phyloP scores from a whole-genome alignment of 2,113 vertebrate species.

The Pluvianellus socialis region DNA sequence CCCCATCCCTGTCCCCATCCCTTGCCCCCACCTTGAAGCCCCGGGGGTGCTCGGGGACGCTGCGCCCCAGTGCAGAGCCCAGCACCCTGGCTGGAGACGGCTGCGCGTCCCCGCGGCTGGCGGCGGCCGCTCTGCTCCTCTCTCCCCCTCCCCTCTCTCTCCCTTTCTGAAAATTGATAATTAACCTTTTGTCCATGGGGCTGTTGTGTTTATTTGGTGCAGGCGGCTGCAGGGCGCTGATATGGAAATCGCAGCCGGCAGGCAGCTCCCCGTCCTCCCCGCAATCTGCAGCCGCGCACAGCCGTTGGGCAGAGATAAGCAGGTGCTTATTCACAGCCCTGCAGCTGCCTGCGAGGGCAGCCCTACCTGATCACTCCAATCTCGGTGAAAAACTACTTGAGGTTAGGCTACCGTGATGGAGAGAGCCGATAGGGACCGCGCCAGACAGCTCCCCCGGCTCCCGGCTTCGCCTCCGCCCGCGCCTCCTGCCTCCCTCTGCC shows the following conservation, averaged over 20 bases:
- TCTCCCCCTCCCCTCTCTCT: neutral
- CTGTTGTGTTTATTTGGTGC: constrained; percentile 79
- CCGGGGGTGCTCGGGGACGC: accelerated
- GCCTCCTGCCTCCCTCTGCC: constrained; percentile 17
- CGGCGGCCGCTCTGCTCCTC: neutral
- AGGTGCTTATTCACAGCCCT: constrained; percentile 69
- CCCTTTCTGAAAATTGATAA: constrained; percentile 81
- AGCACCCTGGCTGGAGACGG: neutral
- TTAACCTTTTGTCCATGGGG: constrained; percentile 83
- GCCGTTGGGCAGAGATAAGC: constrained; percentile 85
- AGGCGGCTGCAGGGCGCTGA: constrained; percentile 83
- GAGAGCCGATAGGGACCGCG: constrained; percentile 38
- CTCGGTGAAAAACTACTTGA: constrained; percentile 82
- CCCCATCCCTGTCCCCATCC: too few species aligned
- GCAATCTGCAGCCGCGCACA: constrained; percentile 71
- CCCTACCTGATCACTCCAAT: constrained; percentile 72
- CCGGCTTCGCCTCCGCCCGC: neutral
- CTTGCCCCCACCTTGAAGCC: neutral
- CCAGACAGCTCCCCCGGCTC: constrained; percentile 12
- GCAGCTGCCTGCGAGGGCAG: constrained; percentile 52
- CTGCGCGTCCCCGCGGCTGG: neutral
- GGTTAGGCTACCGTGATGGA: constrained; percentile 75
- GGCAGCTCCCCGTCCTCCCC: constrained; percentile 71
- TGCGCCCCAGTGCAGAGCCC: neutral
- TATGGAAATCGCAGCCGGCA: constrained; percentile 85